phyloP scores from a whole-genome alignment of 2,797 vertebrate species.

The Anomalospiza imberbis region DNA sequence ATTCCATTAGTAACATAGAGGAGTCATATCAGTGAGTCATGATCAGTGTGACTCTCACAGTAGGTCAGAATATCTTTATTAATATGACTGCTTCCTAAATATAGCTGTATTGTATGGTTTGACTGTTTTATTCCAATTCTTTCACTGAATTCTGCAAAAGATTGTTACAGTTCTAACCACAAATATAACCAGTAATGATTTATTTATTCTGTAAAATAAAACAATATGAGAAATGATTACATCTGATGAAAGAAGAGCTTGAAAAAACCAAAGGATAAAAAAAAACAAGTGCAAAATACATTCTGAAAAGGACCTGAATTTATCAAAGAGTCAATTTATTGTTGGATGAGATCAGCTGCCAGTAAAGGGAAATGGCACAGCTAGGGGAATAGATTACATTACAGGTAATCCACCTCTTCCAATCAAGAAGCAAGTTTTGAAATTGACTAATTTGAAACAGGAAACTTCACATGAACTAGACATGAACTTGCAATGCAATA shows the following conservation, averaged over 20 bases:
- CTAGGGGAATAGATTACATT: neutral
- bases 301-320: neutral
- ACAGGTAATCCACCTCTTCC: neutral
- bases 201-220: neutral
- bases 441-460: neutral
- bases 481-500: neutral
- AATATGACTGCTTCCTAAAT: neutral
- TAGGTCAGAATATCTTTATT: neutral
- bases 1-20: neutral
- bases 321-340: neutral
- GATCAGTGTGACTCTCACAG: neutral
- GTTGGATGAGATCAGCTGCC: neutral
- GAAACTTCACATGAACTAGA: neutral
- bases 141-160: neutral
- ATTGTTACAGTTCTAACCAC: neutral
- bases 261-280: neutral
- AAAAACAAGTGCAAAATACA: neutral
- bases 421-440: neutral
- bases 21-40: neutral
- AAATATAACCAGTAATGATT: neutral
- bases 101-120: neutral
- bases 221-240: neutral
- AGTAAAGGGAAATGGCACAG: neutral
- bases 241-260: neutral
- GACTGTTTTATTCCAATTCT: neutral